These are phyloP conservation scores for Maconellicoccus hirsutus DNA, from an alignment of 1,140 invertebrate genomes.

Conservation along the genomic window DNA sequence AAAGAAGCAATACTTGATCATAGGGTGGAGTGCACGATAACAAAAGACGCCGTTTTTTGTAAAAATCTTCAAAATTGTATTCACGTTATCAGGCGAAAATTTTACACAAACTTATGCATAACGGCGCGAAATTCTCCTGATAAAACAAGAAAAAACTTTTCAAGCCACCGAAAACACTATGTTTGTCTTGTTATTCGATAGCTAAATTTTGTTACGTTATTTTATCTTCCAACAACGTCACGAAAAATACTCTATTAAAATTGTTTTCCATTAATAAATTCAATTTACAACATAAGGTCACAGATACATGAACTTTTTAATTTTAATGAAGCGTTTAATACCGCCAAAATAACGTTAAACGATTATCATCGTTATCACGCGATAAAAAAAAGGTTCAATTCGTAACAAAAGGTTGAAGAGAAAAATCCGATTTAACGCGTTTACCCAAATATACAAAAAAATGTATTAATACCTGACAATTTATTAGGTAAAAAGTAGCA, in stretches of 20 bases:
- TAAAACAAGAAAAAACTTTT: neutral
- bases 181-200: neutral
- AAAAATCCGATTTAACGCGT: neutral
- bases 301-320: neutral
- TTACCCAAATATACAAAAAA: neutral
- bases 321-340: conserved; percentile 1
- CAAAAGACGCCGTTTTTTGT: neutral
- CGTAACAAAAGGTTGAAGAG: neutral
- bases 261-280: neutral
- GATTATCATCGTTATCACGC: neutral
- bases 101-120: neutral
- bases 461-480: conserved; percentile 9
- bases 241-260: too few species aligned
- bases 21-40: neutral
- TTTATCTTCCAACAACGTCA: too few species aligned
- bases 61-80: neutral
- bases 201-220: neutral
- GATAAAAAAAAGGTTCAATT: neutral
- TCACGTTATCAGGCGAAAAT: neutral
- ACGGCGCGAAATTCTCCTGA: neutral
- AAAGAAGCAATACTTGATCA: neutral
- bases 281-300: neutral
- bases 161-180: neutral
- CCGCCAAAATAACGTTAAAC: neutral
- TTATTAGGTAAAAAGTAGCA: neutral